Conservation (phyloP, 35 echinoderm and acorn worm genomes). For the Nesometra sesokonis region DNA sequence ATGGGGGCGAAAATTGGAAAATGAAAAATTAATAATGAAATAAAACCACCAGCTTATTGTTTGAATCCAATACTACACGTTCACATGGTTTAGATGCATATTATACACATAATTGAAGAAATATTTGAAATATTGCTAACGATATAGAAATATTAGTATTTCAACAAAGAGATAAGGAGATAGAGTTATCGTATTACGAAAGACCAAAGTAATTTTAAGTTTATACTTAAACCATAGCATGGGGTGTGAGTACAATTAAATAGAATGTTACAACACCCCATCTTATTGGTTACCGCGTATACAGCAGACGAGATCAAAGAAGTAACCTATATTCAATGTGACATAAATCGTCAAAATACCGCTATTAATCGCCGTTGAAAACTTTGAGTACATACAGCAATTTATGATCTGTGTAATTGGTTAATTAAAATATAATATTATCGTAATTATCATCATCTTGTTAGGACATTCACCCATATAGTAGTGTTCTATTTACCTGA, state of each 20-base stretch:
- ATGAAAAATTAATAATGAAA: too few relatives aligned
- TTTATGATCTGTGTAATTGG: not conserved
- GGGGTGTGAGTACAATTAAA: not conserved
- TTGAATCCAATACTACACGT: too few relatives aligned
- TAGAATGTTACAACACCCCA: too few relatives aligned
- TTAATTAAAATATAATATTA: not conserved
- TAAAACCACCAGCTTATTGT: too few relatives aligned
- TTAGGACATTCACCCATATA: not conserved
- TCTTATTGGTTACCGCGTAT: not conserved
- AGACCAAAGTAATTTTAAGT: not conserved
- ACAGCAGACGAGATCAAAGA: not conserved
- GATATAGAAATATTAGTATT: too few relatives aligned
- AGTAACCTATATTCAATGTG: not conserved
- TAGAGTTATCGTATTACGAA: too few relatives aligned
- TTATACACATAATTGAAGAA: too few relatives aligned
- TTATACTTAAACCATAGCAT: not conserved
- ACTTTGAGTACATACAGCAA: not conserved
- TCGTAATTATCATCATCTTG: not conserved
- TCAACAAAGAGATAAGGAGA: too few relatives aligned
- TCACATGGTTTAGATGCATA: too few relatives aligned
- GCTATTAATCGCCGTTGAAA: not conserved
- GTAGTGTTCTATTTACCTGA: too few relatives aligned
- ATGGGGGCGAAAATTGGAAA: too few relatives aligned
- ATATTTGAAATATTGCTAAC: too few relatives aligned
- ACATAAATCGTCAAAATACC: not conserved